Evolutionary conservation across 2,113 vertebrate genomes (phyloP).

Genomic region (Leptodactylus fuscus): DNA sequence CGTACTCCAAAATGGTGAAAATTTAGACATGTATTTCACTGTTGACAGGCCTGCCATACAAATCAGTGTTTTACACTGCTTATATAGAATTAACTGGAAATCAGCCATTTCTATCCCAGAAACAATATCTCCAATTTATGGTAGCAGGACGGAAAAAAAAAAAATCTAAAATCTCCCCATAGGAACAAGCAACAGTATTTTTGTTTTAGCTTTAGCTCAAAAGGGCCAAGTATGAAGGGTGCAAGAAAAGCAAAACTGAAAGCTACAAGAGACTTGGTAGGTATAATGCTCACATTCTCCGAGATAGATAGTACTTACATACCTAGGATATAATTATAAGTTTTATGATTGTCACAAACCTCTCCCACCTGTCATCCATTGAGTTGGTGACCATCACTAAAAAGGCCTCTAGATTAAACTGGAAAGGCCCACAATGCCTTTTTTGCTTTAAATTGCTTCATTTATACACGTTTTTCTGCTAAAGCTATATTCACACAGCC

Average conservation of each 20-base stretch:
- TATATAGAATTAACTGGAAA: background rate
- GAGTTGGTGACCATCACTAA: too few species aligned
- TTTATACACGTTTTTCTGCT: too few species aligned
- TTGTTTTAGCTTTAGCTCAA: background rate
- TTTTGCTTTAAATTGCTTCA: too few species aligned
- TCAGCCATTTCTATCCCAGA: background rate
- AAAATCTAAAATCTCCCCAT: background rate
- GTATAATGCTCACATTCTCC: too few species aligned
- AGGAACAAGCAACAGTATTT: background rate
- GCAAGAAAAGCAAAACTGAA: background rate
- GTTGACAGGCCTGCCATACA: conserved; percentile 3
- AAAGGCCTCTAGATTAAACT: too few species aligned
- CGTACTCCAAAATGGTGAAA: conserved; percentile 10
- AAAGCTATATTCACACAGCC: too few species aligned
- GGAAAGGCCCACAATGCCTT: too few species aligned
- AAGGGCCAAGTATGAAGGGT: background rate
- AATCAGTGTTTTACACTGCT: conserved; percentile 23
- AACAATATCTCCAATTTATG: conserved; percentile 3
- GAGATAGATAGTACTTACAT: too few species aligned
- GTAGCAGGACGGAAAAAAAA: background rate
- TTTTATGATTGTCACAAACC: too few species aligned
- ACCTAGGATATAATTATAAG: too few species aligned
- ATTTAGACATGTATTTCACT: conserved; percentile 35
- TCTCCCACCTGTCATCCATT: too few species aligned
- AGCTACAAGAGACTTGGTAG: too few species aligned